Percentiles rank a stretch among this genome's conserved stretches.
Conservation (phyloP, 2,113 vertebrate species). For the Madoqua kirkii region DNA sequence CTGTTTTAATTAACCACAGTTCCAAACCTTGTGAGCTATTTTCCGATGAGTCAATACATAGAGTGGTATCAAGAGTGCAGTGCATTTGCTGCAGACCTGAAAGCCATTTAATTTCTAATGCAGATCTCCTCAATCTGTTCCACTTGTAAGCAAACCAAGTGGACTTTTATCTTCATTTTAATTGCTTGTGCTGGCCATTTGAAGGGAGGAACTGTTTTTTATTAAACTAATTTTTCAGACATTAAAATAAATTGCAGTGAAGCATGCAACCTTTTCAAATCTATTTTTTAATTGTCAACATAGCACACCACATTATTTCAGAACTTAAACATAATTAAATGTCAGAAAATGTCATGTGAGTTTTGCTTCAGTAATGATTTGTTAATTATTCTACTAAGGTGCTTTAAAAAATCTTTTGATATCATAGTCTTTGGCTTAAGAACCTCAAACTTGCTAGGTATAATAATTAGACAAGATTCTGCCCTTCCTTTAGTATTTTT, state of each 20-base stretch:
- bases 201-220: slow-evolving; percentile 3
- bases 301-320: slow-evolving; percentile 38
- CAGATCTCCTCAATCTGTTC: background rate
- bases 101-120: slow-evolving; percentile 14
- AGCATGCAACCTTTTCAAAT: slow-evolving; percentile 56
- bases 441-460: background rate
- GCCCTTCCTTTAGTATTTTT: background rate
- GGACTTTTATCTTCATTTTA: slow-evolving; percentile 33
- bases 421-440: background rate
- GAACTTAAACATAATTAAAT: slow-evolving; percentile 69
- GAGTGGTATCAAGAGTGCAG: background rate
- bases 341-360: slow-evolving; percentile 62
- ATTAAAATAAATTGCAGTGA: slow-evolving; percentile 52
- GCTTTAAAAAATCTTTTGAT: slow-evolving; percentile 26
- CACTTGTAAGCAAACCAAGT: background rate
- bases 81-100: background rate
- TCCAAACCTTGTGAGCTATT: background rate
- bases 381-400: slow-evolving; percentile 56
- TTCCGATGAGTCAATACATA: background rate
- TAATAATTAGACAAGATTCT: background rate
- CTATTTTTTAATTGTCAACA: slow-evolving; percentile 64
- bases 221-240: slow-evolving; percentile 48
- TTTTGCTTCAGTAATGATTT: slow-evolving; percentile 52
- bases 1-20: slow-evolving; percentile 20
- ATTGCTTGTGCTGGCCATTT: slow-evolving; percentile 14